Evolutionary conservation across 1,140 invertebrate species (phyloP).

Genomic region (Oncopeltus fasciatus): DNA sequence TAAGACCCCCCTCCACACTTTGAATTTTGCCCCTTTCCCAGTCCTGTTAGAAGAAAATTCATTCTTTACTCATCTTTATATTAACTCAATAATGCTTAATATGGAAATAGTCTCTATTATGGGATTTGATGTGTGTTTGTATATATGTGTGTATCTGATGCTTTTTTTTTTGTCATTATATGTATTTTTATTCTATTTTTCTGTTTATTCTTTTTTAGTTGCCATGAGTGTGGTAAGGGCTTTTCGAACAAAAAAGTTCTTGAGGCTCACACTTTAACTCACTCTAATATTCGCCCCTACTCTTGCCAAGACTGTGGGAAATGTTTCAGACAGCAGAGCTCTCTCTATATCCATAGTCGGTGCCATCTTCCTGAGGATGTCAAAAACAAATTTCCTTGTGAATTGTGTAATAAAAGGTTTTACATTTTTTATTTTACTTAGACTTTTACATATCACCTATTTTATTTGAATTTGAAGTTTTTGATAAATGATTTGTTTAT

Average conservation of each 20-base stretch:
- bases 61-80: not conserved
- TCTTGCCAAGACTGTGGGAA: slow-evolving; percentile 29
- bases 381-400: slow-evolving; percentile 31
- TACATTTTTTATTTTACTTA: too few species aligned
- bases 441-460: too few species aligned
- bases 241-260: slow-evolving; percentile 27
- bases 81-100: not conserved
- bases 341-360: slow-evolving; percentile 25
- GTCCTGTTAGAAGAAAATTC: not conserved
- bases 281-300: slow-evolving; percentile 21
- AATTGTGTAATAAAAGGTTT: slow-evolving; percentile 30
- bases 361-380: slow-evolving; percentile 24
- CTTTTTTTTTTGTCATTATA: not conserved
- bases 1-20: too few species aligned
- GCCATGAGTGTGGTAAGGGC: slow-evolving; percentile 26
- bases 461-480: too few species aligned
- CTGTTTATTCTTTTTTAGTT: slow-evolving; percentile 20
- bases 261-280: slow-evolving; percentile 21
- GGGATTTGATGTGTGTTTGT: not conserved
- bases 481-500: too few species aligned
- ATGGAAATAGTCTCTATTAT: not conserved
- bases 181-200: not conserved
- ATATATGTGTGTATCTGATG: not conserved
- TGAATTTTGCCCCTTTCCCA: not conserved
- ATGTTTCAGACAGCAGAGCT: slow-evolving; percentile 29